Evolutionary conservation across 2,888 invertebrate genomes (phyloP), one percentile per base, ranked within the genome.

Genomic region (Caenorhabditis imperialis): DNA sequence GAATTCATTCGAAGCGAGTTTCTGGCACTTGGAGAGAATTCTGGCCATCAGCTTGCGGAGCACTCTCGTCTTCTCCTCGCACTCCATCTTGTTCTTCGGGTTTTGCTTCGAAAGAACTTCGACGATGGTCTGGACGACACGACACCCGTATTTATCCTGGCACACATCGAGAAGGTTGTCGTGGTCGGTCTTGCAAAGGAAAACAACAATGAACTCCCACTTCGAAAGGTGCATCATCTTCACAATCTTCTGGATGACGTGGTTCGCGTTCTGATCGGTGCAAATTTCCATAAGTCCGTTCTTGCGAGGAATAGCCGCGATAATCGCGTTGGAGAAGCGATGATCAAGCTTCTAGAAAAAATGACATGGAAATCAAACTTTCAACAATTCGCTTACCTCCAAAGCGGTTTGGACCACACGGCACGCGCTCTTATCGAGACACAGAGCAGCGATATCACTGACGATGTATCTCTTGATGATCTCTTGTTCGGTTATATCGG

Each of bases 391-490:
- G 40, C 63, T 45, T 12, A 77, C 72, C 71, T 78, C 76, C 20
- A 84, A 54, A 18, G 77, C 70, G 60, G 81, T 79, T 73, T 85
- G 85, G 10, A 85, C 73, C 16, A 85, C 84, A 25, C 85, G 79
- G 57, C 85, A 85, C 0, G 80, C 79, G 50, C 78, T 82, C 27
- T 82, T 74, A 48, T 84, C 80, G 37, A 78, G 61, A 38, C 81
- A 78, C 38, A 83, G 51, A 6, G 47, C 47, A 38, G 45, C 50
- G 47, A 81, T 71, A 30, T 71, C 63, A 23, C 50, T 45, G 8
- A 27, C 22, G 12, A 79, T 53, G 10, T 50, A 33, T 7, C 25
- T 45, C 10, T 47, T 42, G 45, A 82, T 77, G n/a, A 38, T 27
- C 33, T 62, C 44, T 55, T 70, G 70, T 35, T 78, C 77, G 1